These are phyloP conservation scores for Horisme vitalbata DNA, from an alignment of 2,888 invertebrate species.

Conservation along the genomic window DNA sequence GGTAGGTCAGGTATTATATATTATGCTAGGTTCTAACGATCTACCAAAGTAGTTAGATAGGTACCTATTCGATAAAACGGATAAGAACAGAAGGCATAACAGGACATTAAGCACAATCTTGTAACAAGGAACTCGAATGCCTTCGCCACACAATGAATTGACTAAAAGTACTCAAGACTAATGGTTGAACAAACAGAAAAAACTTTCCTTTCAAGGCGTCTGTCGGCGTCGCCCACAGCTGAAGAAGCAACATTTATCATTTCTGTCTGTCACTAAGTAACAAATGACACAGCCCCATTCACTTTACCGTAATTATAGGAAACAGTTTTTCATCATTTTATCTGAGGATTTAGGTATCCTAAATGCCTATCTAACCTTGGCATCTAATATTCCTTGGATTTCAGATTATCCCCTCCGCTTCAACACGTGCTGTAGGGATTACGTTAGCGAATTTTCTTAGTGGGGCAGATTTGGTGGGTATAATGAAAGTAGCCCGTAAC, in stretches of 20 bases:
- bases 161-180: constrained; percentile 24
- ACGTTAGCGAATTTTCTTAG: too few species aligned
- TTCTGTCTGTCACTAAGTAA: constrained; percentile 35
- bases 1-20: too few species aligned
- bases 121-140: constrained; percentile 4
- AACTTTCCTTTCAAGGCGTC: constrained; percentile 32
- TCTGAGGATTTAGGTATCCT: constrained; percentile 4
- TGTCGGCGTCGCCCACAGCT: constrained; percentile 24
- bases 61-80: neutral
- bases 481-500: too few species aligned
- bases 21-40: too few species aligned
- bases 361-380: too few species aligned
- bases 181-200: constrained; percentile 35
- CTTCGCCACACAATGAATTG: constrained; percentile 10
- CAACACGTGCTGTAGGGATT: too few species aligned
- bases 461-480: too few species aligned
- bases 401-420: too few species aligned
- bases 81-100: neutral
- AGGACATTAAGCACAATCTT: constrained; percentile 8
- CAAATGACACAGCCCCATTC: constrained; percentile 36
- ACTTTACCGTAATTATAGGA: constrained; percentile 35
- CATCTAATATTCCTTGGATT: too few species aligned
- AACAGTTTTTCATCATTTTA: constrained; percentile 30
- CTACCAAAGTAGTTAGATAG: neutral
- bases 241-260: constrained; percentile 42